Evolutionary conservation across 2,113 vertebrate species (phyloP).

Genomic region (Sebastes schlegelii): DNA sequence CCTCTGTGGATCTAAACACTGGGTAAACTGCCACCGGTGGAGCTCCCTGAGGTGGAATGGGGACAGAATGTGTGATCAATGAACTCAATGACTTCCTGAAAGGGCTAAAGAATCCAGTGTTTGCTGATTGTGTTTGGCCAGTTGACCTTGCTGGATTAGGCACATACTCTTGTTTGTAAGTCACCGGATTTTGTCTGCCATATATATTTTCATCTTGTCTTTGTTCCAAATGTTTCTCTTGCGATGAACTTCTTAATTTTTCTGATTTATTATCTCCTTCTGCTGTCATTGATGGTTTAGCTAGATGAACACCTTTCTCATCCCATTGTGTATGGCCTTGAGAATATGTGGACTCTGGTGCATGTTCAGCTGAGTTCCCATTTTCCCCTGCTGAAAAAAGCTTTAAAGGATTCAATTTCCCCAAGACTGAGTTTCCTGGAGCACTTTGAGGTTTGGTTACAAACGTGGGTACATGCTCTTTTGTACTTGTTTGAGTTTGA

Average conservation of each 20-base stretch:
- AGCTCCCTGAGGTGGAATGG: slow-evolving; percentile 68
- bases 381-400: slow-evolving; percentile 65
- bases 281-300: background rate
- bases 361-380: slow-evolving; percentile 43
- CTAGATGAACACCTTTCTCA: slow-evolving; percentile 18
- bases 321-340: slow-evolving; percentile 37
- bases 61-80: slow-evolving; percentile 82
- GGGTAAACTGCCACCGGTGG: slow-evolving; percentile 78
- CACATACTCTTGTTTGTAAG: slow-evolving; percentile 36
- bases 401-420: slow-evolving; percentile 85
- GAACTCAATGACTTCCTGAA: slow-evolving; percentile 92
- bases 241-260: slow-evolving; percentile 39
- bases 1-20: slow-evolving; percentile 81
- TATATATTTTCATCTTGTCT: slow-evolving; percentile 27
- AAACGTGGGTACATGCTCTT: slow-evolving; percentile 47
- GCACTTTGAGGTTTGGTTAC: slow-evolving; percentile 72
- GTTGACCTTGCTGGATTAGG: slow-evolving; percentile 16
- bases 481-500: slow-evolving; percentile 36
- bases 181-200: slow-evolving; percentile 36
- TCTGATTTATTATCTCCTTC: slow-evolving; percentile 15
- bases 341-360: slow-evolving; percentile 28
- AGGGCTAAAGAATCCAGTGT: slow-evolving; percentile 87
- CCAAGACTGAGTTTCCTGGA: slow-evolving; percentile 84
- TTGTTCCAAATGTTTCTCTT: slow-evolving; percentile 45
- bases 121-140: slow-evolving; percentile 53